Base-by-base conservation (phyloP, 1,140 invertebrate species). In the Berghia stephanieae region DNA sequence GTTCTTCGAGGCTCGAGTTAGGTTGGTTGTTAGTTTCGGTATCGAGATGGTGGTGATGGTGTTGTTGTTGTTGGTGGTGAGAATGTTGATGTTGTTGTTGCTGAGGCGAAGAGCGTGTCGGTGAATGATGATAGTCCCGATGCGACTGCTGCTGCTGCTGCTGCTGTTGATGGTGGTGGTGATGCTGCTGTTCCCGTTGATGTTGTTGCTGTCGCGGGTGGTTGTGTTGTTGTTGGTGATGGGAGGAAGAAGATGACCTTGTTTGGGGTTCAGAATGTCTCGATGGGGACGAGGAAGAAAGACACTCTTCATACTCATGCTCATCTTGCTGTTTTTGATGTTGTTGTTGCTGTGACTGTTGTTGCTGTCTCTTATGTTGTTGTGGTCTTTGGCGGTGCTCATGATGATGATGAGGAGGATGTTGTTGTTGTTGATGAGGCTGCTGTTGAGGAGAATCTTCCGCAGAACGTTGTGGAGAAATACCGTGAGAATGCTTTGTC, bases 341-440 rank as follows among this genome's bases (percentile, higher is more conserved):
- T 49, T 69, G 71, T 73, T 78, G 77, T 36, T 70, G 79, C 40
- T 79, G 75, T 6, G 13, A 43, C 31, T 78, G 79, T 78, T 52
- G 68, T 27, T 57, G 57, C n/a, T n/a, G n/a, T n/a, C n/a, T n/a
- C n/a, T n/a, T n/a, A n/a, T 74, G 27, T 8, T 52, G 71, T 27
- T 18, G 27, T 31, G 21, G 71, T 40, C 34, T 40, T 42, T 49
- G 76, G 68, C 13, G 27, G 21, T 27, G 80, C 31, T 21, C 72
- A 52, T 21, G 75, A 71, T 43, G 67, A 42, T 70, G 38, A 36
- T 69, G 77, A 27, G 34, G 74, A 57, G 60, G 24, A 24, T 42
- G 66, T 69, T 24, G n/a, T 40, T 34, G 34, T 31, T 31, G n/a
- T 42, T 38, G 57, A 8, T 43, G n/a, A 34, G 36, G 74, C n/a